These are phyloP conservation scores for Syngnathus rostellatus DNA, from an alignment of 2,797 vertebrate genomes.

Conservation along the genomic window DNA sequence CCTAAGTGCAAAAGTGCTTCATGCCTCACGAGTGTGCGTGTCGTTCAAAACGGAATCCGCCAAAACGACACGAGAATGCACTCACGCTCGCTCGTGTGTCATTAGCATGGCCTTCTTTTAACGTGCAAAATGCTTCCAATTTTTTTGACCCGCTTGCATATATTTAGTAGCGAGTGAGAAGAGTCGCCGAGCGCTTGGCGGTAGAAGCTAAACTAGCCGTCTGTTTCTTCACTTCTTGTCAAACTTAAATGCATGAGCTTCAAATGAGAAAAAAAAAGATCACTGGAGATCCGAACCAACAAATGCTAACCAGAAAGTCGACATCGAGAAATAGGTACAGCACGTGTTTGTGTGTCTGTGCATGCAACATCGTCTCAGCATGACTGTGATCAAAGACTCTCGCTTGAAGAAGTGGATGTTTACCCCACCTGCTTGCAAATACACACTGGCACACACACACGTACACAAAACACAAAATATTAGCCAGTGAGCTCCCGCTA, in stretches of 20 bases:
- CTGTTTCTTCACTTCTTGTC: too few relatives aligned
- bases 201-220: too few relatives aligned
- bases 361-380: conserved; percentile 36
- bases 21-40: conserved; percentile 15
- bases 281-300: too few relatives aligned
- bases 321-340: too few relatives aligned
- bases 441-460: conserved; percentile 31
- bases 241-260: too few relatives aligned
- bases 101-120: conserved; percentile 14
- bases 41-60: conserved; percentile 55
- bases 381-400: conserved; percentile 52
- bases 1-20: too few relatives aligned
- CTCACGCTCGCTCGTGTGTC: conserved; percentile 36
- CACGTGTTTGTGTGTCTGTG: neutral
- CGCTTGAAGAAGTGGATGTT: conserved; percentile 38
- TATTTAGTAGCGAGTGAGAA: too few relatives aligned
- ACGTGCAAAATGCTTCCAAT: neutral
- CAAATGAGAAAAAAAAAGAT: too few relatives aligned
- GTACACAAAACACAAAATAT: conserved; percentile 13
- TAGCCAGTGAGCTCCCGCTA: neutral
- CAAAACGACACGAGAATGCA: conserved; percentile 63
- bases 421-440: conserved; percentile 51
- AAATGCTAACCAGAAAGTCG: too few relatives aligned
- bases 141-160: too few relatives aligned
- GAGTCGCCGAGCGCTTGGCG: too few relatives aligned